Evolutionary conservation across 2,888 invertebrate genomes (phyloP).

Genomic region (Aethes cnicana): DNA sequence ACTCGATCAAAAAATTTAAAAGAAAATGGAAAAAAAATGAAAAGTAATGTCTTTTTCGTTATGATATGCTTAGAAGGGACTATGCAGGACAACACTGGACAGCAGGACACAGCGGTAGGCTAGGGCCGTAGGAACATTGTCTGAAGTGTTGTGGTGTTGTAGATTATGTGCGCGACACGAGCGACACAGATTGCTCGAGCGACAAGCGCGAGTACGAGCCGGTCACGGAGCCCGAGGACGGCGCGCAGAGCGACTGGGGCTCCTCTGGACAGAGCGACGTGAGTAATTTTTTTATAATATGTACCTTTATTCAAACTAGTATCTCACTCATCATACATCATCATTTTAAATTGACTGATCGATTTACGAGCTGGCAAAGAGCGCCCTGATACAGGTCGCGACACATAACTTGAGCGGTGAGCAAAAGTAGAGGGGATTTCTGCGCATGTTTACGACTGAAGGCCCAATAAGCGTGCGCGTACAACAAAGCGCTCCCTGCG

Average conservation of each 20-base stretch:
- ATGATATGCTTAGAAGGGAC: too few species aligned
- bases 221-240: constrained; percentile 73
- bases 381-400: too few species aligned
- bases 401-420: background rate
- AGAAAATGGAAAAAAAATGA: constrained; percentile 9
- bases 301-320: too few species aligned
- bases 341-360: too few species aligned
- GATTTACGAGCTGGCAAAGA: too few species aligned
- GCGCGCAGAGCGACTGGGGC: constrained; percentile 56
- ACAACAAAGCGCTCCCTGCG: too few species aligned
- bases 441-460: too few species aligned
- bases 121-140: constrained; percentile 6
- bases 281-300: constrained; percentile 45
- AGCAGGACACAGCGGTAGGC: background rate
- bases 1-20: background rate
- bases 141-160: constrained; percentile 53
- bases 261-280: constrained; percentile 82
- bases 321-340: too few species aligned
- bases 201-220: constrained; percentile 76
- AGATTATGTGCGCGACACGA: constrained; percentile 81
- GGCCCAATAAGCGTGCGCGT: too few species aligned
- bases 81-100: background rate
- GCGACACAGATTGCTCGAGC: constrained; percentile 66
- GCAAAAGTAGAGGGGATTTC: too few species aligned
- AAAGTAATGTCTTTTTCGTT: constrained; percentile 1